Base-by-base conservation (phyloP, 2,797 vertebrate species). In the Chloroceryle inda region DNA sequence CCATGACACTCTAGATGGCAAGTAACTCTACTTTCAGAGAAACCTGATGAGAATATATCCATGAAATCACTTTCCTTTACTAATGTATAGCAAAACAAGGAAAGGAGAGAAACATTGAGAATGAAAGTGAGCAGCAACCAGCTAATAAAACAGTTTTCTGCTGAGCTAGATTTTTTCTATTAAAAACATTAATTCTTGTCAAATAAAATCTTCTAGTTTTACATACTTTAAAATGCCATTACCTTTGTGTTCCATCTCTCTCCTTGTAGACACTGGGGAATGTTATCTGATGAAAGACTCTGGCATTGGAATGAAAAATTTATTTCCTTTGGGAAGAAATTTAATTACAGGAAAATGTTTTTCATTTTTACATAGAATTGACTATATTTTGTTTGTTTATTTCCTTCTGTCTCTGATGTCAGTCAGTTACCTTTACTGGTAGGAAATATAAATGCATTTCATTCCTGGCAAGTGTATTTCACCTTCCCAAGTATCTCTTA, bases 311-410 rank as follows among this genome's bases (percentile, higher is more conserved):
- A 20, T 58, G 75, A 86, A 94, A 85, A 80, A 64, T 19, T 35
- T 84, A 88, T 93, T 94, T 94, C 92, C 95, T 95, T 61, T 84
- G 92, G 76, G 89, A 89, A 93, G 24, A 22, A 92, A 89, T 91
- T 81, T 94, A 92, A 95, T 96, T 94, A 92, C 61, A 74, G 71
- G 80, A 89, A 88, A 82, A 56, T 76, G 37, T 22, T 79, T 87
- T 77, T 55, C 38, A 62, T 94, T 96, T 91, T 94, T 73, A 71
- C 24, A 66, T 62, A 85, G 72, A 92, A 71, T 53, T 92, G 69
- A 71, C 92, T 91, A 3, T 66, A 77, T 86, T 69, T 89, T 85
- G 13, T 79, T 94, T 95, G 64, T 74, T 95, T 95, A 35, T 91
- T 88, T 80, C 15, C 72, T 88, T 95, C 88, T 88, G 53, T 40